Percentiles rank a stretch among this genome's conserved stretches.
Evolutionary conservation across 2,797 vertebrate genomes (phyloP).

Genomic region (Scleropages formosus): DNA sequence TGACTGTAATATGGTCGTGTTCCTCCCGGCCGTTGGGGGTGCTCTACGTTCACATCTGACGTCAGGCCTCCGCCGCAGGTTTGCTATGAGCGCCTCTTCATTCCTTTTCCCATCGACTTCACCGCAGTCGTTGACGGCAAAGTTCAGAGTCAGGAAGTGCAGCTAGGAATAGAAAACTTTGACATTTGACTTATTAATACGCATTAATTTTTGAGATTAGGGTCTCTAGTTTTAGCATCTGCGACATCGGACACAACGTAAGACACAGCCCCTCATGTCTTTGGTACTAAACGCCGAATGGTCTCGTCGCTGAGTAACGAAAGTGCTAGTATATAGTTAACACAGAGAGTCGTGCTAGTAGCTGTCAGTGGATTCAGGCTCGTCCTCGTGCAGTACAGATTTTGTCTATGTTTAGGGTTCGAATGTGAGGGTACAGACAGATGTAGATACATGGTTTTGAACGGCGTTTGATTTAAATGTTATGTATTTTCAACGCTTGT

Average conservation of each 20-base stretch:
- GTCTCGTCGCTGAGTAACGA: neutral
- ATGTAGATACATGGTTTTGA: no score
- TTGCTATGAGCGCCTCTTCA: neutral
- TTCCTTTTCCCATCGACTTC: neutral
- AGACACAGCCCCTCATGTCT: neutral
- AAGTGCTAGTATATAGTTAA: neutral
- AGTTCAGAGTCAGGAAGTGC: slow-evolving; percentile 8
- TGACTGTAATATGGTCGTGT: neutral
- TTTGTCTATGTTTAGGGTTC: neutral
- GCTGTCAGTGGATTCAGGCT: neutral
- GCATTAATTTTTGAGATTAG: no score
- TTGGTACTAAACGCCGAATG: neutral
- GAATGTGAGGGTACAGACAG: no score
- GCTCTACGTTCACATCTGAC: neutral
- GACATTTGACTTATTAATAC: neutral
- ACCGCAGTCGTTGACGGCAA: neutral
- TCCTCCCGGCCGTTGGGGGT: slow-evolving; percentile 4
- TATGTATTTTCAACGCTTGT: no score
- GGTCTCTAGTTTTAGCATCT: neutral
- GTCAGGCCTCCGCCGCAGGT: neutral
- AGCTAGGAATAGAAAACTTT: neutral
- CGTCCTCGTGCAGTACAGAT: neutral
- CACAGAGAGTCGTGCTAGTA: neutral
- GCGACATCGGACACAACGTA: neutral
- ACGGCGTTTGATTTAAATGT: no score